Conservation (phyloP, 2,797 vertebrate genomes). For the Calcarius lapponicus region DNA sequence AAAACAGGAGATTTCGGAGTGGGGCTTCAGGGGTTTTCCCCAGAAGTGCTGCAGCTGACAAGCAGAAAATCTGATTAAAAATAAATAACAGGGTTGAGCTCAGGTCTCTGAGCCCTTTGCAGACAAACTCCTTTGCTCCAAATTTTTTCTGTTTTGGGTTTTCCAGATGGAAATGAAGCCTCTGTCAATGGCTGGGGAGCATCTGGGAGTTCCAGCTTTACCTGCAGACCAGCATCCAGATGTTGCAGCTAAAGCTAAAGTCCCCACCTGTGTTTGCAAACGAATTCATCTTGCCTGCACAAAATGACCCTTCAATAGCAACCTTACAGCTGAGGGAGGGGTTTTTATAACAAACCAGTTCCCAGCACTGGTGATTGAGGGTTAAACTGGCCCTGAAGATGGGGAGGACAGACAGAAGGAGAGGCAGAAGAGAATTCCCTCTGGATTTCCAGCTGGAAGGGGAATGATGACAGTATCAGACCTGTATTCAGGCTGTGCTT, state of each 20-base stretch:
- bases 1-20: neutral
- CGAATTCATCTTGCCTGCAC: neutral
- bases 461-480: neutral
- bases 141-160: neutral
- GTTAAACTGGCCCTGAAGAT: neutral
- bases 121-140: neutral
- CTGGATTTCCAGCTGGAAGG: neutral
- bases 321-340: neutral
- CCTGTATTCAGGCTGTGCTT: neutral
- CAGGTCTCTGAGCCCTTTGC: neutral
- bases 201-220: neutral
- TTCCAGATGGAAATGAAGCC: neutral
- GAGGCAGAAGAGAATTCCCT: neutral
- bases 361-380: rapidly evolving
- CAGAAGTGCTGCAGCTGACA: neutral
- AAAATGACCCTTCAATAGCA: neutral
- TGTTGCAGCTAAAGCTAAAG: neutral
- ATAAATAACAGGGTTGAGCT: neutral
- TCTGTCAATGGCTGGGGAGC: neutral
- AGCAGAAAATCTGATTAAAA: neutral
- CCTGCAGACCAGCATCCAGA: neutral
- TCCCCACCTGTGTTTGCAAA: neutral
- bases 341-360: neutral
- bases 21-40: neutral
- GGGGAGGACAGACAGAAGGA: neutral